phyloP scores from a whole-genome alignment of 2,113 vertebrate species.

The Sander lucioperca region DNA sequence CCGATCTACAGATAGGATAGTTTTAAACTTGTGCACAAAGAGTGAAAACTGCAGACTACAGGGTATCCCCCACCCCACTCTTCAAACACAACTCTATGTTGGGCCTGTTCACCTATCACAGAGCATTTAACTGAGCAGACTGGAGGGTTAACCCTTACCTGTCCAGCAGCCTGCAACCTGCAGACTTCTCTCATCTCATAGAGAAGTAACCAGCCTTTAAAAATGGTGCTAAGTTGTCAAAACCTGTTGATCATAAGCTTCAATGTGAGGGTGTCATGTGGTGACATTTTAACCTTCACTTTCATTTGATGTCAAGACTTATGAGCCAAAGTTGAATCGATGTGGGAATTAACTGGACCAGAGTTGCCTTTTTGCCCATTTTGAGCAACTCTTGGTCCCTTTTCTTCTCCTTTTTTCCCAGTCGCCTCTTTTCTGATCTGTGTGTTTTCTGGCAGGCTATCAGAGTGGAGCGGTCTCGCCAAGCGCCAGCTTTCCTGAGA shows the following conservation, averaged over 20 bases:
- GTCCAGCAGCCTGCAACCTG: slow-evolving; percentile 29
- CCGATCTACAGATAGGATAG: background rate
- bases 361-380: slow-evolving; percentile 39
- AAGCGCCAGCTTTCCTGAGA: slow-evolving; percentile 72
- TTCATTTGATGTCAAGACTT: slow-evolving; percentile 8
- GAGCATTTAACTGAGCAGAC: slow-evolving; percentile 31
- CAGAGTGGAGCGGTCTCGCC: slow-evolving; percentile 64
- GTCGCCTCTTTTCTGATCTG: slow-evolving; percentile 65
- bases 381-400: slow-evolving; percentile 33
- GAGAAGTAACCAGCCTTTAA: background rate
- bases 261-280: background rate
- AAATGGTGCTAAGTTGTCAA: background rate
- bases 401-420: slow-evolving; percentile 32
- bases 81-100: slow-evolving; percentile 59
- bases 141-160: slow-evolving; percentile 68
- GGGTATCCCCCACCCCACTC: slow-evolving; percentile 48
- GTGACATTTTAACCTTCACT: background rate
- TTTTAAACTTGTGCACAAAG: slow-evolving; percentile 27
- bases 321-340: background rate
- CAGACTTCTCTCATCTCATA: background rate
- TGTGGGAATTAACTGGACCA: slow-evolving; percentile 41
- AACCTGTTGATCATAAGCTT: slow-evolving; percentile 10
- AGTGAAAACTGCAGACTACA: slow-evolving; percentile 59
- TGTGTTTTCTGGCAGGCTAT: slow-evolving; percentile 77
- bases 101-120: slow-evolving; percentile 55